phyloP scores from a whole-genome alignment of 2,113 vertebrate genomes.

The Etia nguti region DNA sequence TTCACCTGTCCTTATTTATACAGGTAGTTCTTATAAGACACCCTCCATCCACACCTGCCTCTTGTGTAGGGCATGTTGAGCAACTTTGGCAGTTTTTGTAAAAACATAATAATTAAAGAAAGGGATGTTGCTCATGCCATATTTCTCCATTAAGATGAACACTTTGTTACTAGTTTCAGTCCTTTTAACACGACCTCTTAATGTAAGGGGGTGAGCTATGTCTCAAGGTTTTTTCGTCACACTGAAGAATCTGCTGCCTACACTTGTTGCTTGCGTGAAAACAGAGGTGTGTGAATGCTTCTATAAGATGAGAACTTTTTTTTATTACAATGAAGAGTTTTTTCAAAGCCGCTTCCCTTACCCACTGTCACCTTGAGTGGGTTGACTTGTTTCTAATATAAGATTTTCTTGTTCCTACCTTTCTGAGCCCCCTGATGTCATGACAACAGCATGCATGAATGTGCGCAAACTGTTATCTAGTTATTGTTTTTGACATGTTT shows the following conservation, averaged over 20 bases:
- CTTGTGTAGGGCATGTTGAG: background rate
- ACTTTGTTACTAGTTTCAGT: background rate
- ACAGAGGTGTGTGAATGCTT: background rate
- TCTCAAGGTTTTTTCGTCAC: background rate
- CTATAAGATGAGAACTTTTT: background rate
- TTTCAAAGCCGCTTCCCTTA: background rate
- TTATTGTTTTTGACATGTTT: background rate
- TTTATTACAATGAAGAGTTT: background rate
- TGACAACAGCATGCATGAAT: slow-evolving; percentile 49
- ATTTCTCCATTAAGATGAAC: background rate
- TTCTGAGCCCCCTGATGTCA: slow-evolving; percentile 37
- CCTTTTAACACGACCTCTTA: background rate
- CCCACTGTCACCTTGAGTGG: slow-evolving; percentile 18
- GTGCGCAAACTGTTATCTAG: background rate
- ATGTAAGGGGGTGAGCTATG: background rate
- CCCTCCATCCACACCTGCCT: background rate
- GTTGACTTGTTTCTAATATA: background rate
- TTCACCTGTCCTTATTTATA: background rate
- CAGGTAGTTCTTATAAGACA: background rate
- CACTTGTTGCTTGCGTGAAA: background rate
- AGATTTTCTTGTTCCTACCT: background rate
- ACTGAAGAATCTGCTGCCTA: background rate
- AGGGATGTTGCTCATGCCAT: background rate
- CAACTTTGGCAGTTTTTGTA: background rate
- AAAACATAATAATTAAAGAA: background rate